Conservation (phyloP, 2,113 vertebrate genomes). For the Alexandromys fortis region DNA sequence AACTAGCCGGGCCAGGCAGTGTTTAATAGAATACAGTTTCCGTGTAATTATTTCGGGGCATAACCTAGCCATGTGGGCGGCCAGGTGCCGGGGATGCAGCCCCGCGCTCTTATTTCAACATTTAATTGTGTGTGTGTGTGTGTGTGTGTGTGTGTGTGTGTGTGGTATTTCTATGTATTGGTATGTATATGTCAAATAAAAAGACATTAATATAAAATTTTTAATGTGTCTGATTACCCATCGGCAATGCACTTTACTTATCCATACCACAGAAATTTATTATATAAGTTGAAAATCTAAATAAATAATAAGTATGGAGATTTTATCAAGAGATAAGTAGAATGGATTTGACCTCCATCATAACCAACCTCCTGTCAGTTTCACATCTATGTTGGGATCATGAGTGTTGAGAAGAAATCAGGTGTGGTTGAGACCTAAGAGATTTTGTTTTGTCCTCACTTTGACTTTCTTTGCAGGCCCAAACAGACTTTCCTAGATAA, state of each 20-base stretch:
- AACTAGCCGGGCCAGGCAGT: too few species aligned
- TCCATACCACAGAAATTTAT: background rate
- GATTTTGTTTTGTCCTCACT: background rate
- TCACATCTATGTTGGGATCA: background rate
- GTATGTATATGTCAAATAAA: background rate
- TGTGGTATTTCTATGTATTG: background rate
- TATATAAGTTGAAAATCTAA: background rate
- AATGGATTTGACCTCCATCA: background rate
- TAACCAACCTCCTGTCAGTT: background rate
- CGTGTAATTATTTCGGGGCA: too few species aligned
- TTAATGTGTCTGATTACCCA: background rate
- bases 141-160: background rate
- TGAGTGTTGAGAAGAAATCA: background rate
- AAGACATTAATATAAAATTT: background rate
- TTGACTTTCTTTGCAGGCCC: background rate
- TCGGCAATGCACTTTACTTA: background rate
- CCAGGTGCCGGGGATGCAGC: too few species aligned
- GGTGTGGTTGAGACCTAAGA: background rate
- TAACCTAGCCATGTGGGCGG: too few species aligned
- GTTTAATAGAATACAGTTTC: too few species aligned
- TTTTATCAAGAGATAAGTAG: background rate
- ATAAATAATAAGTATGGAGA: background rate
- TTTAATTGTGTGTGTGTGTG: too few species aligned
- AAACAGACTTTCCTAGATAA: background rate
- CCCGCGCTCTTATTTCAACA: too few species aligned